These are phyloP conservation scores for Phoenicopterus ruber DNA, from an alignment of 2,113 vertebrate genomes.

Conservation along the genomic window DNA sequence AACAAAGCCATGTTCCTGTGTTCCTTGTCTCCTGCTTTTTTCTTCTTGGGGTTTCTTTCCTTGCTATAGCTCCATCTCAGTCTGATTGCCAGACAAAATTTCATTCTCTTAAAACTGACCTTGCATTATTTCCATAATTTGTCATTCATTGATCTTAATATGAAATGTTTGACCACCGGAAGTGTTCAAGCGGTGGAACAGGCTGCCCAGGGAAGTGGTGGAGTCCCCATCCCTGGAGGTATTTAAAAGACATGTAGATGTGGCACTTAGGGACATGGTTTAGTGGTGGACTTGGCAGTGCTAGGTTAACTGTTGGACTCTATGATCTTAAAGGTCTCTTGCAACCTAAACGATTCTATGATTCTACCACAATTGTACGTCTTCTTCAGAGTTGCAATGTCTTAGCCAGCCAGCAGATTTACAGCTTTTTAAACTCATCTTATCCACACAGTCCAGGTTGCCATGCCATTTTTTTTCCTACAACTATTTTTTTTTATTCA, in stretches of 20 bases:
- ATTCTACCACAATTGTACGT: fast-evolving
- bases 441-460: background rate
- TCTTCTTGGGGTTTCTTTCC: background rate
- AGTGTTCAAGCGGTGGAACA: too few relatives aligned
- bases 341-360: too few relatives aligned
- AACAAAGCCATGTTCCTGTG: background rate
- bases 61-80: background rate
- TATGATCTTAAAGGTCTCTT: too few relatives aligned
- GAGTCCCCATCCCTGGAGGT: too few relatives aligned
- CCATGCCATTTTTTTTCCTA: background rate
- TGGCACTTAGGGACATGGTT: too few relatives aligned
- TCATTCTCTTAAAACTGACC: background rate
- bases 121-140: background rate
- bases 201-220: too few relatives aligned
- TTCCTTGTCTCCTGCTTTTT: background rate
- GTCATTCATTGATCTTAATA: background rate
- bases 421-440: background rate
- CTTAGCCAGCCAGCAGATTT: background rate
- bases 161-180: background rate
- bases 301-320: too few relatives aligned
- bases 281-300: too few relatives aligned
- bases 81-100: background rate
- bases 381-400: background rate
- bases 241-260: too few relatives aligned
- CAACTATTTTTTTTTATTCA: background rate